These are phyloP conservation scores for Mercenaria mercenaria DNA, from an alignment of 1,140 invertebrate species.

Conservation along the genomic window DNA sequence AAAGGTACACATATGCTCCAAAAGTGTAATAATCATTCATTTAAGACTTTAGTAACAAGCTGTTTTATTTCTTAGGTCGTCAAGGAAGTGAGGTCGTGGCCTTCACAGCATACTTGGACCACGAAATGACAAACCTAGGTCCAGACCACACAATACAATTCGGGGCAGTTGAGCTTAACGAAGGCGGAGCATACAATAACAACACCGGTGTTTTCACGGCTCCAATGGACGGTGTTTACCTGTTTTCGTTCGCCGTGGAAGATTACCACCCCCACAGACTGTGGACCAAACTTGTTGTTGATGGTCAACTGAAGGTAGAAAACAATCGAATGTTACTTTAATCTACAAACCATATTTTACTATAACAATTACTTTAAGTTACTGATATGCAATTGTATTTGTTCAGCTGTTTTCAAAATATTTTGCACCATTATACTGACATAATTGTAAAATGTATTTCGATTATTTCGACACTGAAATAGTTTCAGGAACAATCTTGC, in stretches of 20 bases:
- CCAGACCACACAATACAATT: neutral
- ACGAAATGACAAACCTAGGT: slow-evolving; percentile 1
- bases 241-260: neutral
- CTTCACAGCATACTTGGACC: slow-evolving; percentile 17
- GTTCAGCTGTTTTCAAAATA: too few species aligned
- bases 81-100: neutral
- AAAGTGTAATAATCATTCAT: neutral
- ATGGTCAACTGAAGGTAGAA: slow-evolving; percentile 17
- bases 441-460: too few species aligned
- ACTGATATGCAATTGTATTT: too few species aligned
- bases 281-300: slow-evolving; percentile 13
- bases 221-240: neutral
- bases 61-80: neutral
- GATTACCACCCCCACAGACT: neutral
- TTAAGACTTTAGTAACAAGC: neutral
- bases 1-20: too few species aligned
- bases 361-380: too few species aligned
- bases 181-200: neutral
- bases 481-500: too few species aligned
- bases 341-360: too few species aligned
- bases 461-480: too few species aligned
- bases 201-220: neutral
- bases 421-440: too few species aligned
- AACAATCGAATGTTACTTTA: too few species aligned
- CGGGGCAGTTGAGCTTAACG: neutral